These are phyloP conservation scores for Orthosia cruda DNA, from an alignment of 2,888 invertebrate genomes.

Conservation along the genomic window DNA sequence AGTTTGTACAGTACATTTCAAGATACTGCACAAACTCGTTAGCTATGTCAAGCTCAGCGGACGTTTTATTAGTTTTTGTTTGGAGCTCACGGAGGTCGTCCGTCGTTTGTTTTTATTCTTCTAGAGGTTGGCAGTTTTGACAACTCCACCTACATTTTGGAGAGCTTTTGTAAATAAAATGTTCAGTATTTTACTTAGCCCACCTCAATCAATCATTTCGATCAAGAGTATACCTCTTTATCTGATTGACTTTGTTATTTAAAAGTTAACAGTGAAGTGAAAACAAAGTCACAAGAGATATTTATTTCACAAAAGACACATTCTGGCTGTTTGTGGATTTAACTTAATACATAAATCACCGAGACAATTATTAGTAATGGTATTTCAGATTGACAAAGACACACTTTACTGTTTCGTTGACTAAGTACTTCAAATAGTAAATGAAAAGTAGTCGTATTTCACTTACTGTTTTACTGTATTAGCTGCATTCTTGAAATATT, in stretches of 20 bases:
- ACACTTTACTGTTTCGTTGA: constrained; percentile 50
- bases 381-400: constrained; percentile 59
- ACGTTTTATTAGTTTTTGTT: constrained; percentile 56
- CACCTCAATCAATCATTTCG: not conserved
- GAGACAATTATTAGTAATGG: constrained; percentile 67
- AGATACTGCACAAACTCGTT: constrained; percentile 49
- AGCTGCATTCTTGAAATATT: too few relatives aligned
- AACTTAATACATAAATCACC: constrained; percentile 77
- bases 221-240: not conserved
- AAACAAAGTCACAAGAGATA: not conserved
- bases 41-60: constrained; percentile 40
- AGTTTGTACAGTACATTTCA: constrained; percentile 48
- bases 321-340: constrained; percentile 69
- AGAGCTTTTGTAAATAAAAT: constrained; percentile 18
- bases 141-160: not conserved
- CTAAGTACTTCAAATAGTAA: constrained; percentile 1
- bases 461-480: too few relatives aligned
- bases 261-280: not conserved
- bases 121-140: constrained; percentile 4
- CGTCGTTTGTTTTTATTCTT: constrained; percentile 36
- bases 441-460: not conserved
- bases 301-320: constrained; percentile 64
- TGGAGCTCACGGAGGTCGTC: constrained; percentile 21
- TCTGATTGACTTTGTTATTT: not conserved
- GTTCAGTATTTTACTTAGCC: not conserved